A percentile compares a stretch with the other conserved stretches of the same genome.
phyloP scores from a whole-genome alignment of 1,140 invertebrate genomes.

The Megalopta genalis region DNA sequence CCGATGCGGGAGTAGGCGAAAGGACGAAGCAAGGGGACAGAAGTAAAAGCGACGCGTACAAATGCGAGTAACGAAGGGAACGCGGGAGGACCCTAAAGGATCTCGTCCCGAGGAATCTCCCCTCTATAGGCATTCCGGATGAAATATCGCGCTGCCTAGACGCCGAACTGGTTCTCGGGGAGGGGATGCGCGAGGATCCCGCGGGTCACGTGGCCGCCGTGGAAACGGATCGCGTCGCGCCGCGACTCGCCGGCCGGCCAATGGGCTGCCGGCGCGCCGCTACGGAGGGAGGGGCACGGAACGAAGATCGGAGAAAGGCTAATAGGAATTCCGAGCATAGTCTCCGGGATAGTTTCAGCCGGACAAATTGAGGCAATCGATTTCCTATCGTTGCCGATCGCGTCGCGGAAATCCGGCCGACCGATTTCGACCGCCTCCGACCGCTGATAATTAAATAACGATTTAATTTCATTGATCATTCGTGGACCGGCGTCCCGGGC shows the following conservation, averaged over 20 bases:
- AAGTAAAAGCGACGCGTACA: slow-evolving; percentile 30
- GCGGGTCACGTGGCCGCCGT: slow-evolving; percentile 9
- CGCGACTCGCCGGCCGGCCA: no score
- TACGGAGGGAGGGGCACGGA: background rate
- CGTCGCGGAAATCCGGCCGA: slow-evolving; percentile 16
- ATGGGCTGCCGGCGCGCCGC: background rate
- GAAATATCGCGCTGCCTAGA: slow-evolving; percentile 62
- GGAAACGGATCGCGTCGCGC: background rate
- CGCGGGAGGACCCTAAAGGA: slow-evolving; percentile 7
- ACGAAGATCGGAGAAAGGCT: slow-evolving; percentile 50
- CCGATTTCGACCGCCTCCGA: slow-evolving; percentile 49
- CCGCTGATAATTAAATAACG: slow-evolving; percentile 68
- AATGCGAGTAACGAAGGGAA: slow-evolving; percentile 36
- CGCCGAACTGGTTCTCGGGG: slow-evolving; percentile 56
- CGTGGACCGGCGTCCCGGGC: background rate
- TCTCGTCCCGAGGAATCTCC: slow-evolving; percentile 25
- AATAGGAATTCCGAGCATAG: slow-evolving; percentile 75
- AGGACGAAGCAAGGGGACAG: slow-evolving; percentile 23
- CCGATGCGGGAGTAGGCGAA: background rate
- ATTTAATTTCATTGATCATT: slow-evolving; percentile 57
- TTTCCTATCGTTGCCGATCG: slow-evolving; percentile 64
- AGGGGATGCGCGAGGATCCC: slow-evolving; percentile 27
- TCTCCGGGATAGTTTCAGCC: slow-evolving; percentile 74
- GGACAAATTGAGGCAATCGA: slow-evolving; percentile 74
- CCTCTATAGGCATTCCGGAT: slow-evolving; percentile 51